Evolutionary conservation across 2,113 vertebrate species (phyloP).

Genomic region (Glaucomys volans): DNA sequence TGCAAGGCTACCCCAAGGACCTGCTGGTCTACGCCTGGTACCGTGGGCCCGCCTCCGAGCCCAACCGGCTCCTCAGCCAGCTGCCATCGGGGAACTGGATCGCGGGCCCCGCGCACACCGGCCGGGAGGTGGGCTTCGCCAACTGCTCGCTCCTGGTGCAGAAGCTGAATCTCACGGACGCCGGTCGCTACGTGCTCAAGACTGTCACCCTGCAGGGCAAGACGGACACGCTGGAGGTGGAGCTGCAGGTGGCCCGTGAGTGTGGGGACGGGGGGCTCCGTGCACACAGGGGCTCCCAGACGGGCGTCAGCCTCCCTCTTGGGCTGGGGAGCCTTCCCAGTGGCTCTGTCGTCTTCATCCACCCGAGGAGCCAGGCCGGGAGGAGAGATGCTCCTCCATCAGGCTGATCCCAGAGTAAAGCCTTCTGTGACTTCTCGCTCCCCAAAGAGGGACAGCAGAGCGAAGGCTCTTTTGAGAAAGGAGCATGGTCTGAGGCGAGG

Average conservation of each 20-base stretch:
- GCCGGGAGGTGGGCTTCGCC: slow-evolving; percentile 80
- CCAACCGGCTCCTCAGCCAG: slow-evolving; percentile 81
- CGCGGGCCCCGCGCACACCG: slow-evolving; percentile 72
- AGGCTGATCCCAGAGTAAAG: background rate
- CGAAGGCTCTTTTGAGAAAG: background rate
- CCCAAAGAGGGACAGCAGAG: background rate
- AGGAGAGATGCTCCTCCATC: background rate
- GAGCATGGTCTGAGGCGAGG: background rate
- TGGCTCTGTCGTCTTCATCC: background rate
- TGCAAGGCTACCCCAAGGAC: slow-evolving; percentile 80
- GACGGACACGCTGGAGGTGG: slow-evolving; percentile 73
- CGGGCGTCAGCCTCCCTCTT: background rate
- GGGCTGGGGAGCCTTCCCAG: too few relatives aligned
- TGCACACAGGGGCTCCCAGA: background rate
- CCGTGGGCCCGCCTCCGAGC: slow-evolving; percentile 74
- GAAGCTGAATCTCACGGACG: slow-evolving; percentile 76
- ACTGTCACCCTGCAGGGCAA: slow-evolving; percentile 81
- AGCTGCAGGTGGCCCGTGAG: slow-evolving; percentile 82
- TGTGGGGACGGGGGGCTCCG: background rate
- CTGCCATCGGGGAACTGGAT: slow-evolving; percentile 80
- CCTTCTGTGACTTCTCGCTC: background rate
- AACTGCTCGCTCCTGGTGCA: slow-evolving; percentile 82
- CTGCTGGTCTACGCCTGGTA: slow-evolving; percentile 82
- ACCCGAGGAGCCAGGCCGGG: background rate
- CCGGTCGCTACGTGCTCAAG: slow-evolving; percentile 80